Percentiles rank a stretch among this genome's conserved stretches.
Evolutionary conservation across 1,140 invertebrate species (phyloP).

Genomic region (Caenorhabditis tropicalis): DNA sequence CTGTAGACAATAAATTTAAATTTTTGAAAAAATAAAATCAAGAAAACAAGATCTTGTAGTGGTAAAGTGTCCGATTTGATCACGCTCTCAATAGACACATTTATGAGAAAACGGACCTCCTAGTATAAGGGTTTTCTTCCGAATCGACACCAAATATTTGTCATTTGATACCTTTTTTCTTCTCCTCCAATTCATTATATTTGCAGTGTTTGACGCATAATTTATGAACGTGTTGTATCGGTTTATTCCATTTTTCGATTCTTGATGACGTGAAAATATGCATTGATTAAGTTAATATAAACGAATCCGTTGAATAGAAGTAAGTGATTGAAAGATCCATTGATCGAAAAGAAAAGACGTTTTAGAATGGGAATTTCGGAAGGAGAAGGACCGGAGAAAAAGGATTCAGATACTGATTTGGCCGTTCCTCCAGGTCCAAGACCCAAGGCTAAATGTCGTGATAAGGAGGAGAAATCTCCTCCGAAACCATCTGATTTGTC

Average conservation of each 20-base stretch:
- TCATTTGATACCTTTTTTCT: not conserved
- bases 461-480: not conserved
- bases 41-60: too few relatives aligned
- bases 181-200: not conserved
- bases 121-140: not conserved
- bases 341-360: too few relatives aligned
- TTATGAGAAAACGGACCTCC: not conserved
- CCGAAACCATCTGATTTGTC: not conserved
- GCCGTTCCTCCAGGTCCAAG: not conserved
- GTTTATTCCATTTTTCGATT: not conserved
- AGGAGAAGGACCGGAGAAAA: not conserved
- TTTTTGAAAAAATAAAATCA: too few relatives aligned
- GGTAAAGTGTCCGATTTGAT: too few relatives aligned
- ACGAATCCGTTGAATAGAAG: not conserved
- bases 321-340: not conserved
- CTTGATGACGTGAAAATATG: not conserved
- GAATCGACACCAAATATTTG: not conserved
- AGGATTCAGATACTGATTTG: not conserved
- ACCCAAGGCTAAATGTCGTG: conserved; percentile 6
- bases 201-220: not conserved
- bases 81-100: too few relatives aligned
- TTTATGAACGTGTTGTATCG: conserved; percentile 29
- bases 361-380: not conserved
- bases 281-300: too few relatives aligned
- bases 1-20: too few relatives aligned